Evolutionary conservation across 2,888 invertebrate genomes (phyloP).

Genomic region (Teinopalpus imperialis): DNA sequence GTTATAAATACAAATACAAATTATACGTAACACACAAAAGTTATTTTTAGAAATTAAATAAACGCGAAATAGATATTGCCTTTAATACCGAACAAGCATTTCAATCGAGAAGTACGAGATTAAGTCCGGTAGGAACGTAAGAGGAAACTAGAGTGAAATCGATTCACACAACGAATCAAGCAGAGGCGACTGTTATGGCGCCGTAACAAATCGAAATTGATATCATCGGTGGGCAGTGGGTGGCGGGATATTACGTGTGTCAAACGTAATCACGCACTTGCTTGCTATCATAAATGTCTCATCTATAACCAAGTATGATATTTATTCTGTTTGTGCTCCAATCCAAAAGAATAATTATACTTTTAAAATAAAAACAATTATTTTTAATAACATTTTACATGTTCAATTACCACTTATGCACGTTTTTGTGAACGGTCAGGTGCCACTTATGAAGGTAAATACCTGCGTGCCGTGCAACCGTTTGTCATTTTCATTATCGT

Average conservation of each 20-base stretch:
- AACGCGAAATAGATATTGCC: slow-evolving; percentile 26
- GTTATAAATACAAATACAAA: too few relatives aligned
- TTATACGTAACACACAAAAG: neutral
- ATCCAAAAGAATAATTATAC: neutral
- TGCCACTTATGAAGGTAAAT: slow-evolving; percentile 65
- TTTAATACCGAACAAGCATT: slow-evolving; percentile 43
- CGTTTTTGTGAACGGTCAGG: slow-evolving; percentile 27
- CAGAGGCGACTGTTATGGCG: slow-evolving; percentile 68
- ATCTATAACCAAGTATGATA: neutral
- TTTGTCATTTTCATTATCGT: slow-evolving; percentile 75
- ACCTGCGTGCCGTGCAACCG: slow-evolving; percentile 67
- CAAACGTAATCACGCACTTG: slow-evolving; percentile 75
- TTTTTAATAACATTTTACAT: slow-evolving; percentile 38
- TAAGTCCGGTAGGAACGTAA: slow-evolving; percentile 70
- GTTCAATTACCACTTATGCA: slow-evolving; percentile 58
- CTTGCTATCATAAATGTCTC: slow-evolving; percentile 15
- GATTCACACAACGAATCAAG: slow-evolving; percentile 72
- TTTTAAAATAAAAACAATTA: slow-evolving; percentile 15
- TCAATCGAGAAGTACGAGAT: slow-evolving; percentile 66
- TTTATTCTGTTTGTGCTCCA: neutral
- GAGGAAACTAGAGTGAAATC: slow-evolving; percentile 76
- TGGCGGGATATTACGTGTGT: slow-evolving; percentile 79
- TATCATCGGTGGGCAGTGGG: slow-evolving; percentile 74
- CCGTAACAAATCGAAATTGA: slow-evolving; percentile 81
- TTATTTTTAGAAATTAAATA: neutral